Percentiles rank a stretch among this genome's conserved stretches.
Evolutionary conservation across 1,140 invertebrate genomes (phyloP).

Genomic region (Zaprionus inermis): DNA sequence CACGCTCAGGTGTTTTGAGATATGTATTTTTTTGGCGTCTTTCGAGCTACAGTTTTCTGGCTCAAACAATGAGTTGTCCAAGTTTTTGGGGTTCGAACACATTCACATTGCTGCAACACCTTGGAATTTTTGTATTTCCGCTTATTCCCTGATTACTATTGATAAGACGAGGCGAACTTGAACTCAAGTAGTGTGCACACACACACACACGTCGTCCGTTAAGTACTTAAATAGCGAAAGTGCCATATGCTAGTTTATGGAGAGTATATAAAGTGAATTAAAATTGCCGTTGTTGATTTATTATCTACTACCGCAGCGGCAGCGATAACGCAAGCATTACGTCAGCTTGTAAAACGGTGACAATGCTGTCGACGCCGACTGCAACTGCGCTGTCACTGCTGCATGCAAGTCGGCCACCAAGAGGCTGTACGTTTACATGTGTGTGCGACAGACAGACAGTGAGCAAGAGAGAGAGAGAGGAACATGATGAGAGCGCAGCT

Average conservation of each 20-base stretch:
- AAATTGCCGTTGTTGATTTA: constrained; percentile 28
- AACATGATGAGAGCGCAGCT: constrained; percentile 33
- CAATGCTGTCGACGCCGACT: constrained; percentile 12
- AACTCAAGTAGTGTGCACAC: constrained; percentile 30
- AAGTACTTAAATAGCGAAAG: constrained; percentile 48
- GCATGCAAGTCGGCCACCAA: constrained; percentile 46
- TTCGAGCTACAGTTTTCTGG: constrained; percentile 6
- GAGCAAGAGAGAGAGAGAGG: background rate
- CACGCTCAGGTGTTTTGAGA: constrained; percentile 36
- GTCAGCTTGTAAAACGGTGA: constrained; percentile 32
- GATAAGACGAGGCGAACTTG: constrained; percentile 46
- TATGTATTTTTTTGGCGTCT: constrained; percentile 27
- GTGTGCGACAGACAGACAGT: background rate
- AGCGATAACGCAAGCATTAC: constrained; percentile 21
- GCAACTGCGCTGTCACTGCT: constrained; percentile 24
- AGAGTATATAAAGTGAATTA: constrained; percentile 28
- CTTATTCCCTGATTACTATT: background rate
- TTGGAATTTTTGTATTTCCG: background rate
- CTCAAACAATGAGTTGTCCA: constrained; percentile 8
- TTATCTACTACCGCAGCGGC: constrained; percentile 14
- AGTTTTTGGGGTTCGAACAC: constrained; percentile 19
- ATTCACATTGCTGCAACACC: constrained; percentile 25
- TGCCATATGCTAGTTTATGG: constrained; percentile 37
- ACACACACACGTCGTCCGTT: constrained; percentile 1
- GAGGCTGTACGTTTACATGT: background rate